phyloP scores from a whole-genome alignment of 2,888 invertebrate species.

The Yponomeuta plumbellus region DNA sequence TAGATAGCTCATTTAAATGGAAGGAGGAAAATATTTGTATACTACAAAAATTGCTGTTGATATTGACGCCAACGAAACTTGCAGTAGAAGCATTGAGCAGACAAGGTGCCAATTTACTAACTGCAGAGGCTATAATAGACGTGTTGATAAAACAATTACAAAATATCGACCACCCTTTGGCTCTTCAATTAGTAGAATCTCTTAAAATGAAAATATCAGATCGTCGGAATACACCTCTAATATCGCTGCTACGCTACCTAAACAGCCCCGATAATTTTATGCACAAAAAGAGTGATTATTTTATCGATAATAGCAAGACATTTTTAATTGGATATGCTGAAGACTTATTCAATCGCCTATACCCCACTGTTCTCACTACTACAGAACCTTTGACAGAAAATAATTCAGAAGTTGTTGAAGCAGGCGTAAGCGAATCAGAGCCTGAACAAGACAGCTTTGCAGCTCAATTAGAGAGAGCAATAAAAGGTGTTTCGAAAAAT shows the following conservation, averaged over 20 bases:
- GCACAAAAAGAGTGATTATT: slow-evolving; percentile 23
- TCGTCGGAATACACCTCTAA: slow-evolving; percentile 14
- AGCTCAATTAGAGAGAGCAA: slow-evolving; percentile 23
- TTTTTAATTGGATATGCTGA: slow-evolving; percentile 21
- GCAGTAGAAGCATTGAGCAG: slow-evolving; percentile 23
- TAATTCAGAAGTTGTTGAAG: slow-evolving; percentile 17
- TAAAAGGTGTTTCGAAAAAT: slow-evolving; percentile 23
- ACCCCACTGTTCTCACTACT: slow-evolving; percentile 16
- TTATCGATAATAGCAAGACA: slow-evolving; percentile 23
- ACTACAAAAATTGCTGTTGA: slow-evolving; percentile 21
- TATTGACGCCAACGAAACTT: slow-evolving; percentile 22
- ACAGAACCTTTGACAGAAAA: slow-evolving; percentile 16
- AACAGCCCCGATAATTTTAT: slow-evolving; percentile 20
- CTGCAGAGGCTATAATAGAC: slow-evolving; percentile 21
- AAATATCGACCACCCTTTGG: too few relatives aligned
- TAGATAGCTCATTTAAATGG: slow-evolving; percentile 20
- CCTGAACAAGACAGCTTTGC: slow-evolving; percentile 20
- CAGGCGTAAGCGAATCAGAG: slow-evolving; percentile 21
- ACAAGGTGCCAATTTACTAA: slow-evolving; percentile 23
- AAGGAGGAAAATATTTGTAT: slow-evolving; percentile 22
- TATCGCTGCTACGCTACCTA: slow-evolving; percentile 17
- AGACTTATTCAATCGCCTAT: slow-evolving; percentile 17
- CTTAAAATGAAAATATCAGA: slow-evolving; percentile 15
- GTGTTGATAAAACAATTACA: slow-evolving; percentile 19
- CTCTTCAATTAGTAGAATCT: slow-evolving; percentile 2